These are phyloP conservation scores for Aradophagus sp. DNA, from an alignment of 1,140 invertebrate genomes.

Conservation along the genomic window DNA sequence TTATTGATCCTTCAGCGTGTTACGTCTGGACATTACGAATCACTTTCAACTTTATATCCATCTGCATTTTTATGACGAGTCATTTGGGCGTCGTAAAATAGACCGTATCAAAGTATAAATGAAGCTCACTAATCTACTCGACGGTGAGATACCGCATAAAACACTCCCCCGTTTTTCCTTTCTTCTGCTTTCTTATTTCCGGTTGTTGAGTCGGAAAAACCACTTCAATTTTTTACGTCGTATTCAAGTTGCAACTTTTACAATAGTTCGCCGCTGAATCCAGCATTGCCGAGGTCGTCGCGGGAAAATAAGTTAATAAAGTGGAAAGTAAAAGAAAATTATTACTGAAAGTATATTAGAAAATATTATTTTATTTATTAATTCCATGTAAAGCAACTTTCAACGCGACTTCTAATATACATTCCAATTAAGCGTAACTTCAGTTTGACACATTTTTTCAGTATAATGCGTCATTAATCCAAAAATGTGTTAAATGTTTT, in stretches of 20 bases:
- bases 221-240: conserved; percentile 24
- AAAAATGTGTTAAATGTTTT: no score
- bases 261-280: neutral
- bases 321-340: neutral
- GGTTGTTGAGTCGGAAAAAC: conserved; percentile 28
- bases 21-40: conserved; percentile 14
- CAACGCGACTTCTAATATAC: no score
- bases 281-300: conserved; percentile 1
- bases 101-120: conserved; percentile 14
- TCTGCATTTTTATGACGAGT: conserved; percentile 17
- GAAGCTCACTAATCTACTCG: conserved; percentile 19
- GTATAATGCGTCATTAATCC: no score
- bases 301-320: conserved; percentile 1
- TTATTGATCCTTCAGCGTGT: conserved; percentile 21
- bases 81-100: conserved; percentile 17
- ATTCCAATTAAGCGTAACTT: no score
- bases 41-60: conserved; percentile 14
- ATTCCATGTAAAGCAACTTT: no score
- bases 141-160: conserved; percentile 14
- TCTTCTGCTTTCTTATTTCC: conserved; percentile 27
- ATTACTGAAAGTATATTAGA: no score
- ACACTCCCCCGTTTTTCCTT: conserved; percentile 1
- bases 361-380: no score
- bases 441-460: no score
- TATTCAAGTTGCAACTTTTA: conserved; percentile 33